Conservation (phyloP, 2,797 vertebrate species). For the Notolepis coatsorum region DNA sequence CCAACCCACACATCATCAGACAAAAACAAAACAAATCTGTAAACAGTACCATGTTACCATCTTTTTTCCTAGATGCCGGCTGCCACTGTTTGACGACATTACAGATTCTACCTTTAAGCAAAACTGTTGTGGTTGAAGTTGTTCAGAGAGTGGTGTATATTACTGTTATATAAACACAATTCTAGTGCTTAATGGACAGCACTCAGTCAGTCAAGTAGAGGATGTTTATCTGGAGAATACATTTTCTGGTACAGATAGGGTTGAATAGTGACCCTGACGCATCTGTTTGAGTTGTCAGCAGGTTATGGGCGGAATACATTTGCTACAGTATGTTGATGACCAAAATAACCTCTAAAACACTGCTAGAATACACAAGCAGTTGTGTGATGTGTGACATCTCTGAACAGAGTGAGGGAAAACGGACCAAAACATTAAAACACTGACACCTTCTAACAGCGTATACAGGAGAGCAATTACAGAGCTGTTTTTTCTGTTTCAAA, state of each 20-base stretch:
- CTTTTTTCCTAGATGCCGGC: no score
- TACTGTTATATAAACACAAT: background rate
- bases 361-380: slow-evolving; percentile 12
- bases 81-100: no score
- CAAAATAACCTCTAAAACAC: slow-evolving; percentile 21
- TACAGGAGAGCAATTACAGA: background rate
- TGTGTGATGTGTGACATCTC: background rate
- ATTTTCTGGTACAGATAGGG: slow-evolving; percentile 31
- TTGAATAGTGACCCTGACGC: slow-evolving; percentile 43
- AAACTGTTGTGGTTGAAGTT: slow-evolving; percentile 12
- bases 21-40: no score
- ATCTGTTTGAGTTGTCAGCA: slow-evolving; percentile 33
- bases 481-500: background rate
- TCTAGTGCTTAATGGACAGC: slow-evolving; percentile 32
- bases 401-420: no score
- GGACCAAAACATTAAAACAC: no score
- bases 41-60: no score
- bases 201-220: slow-evolving; percentile 22
- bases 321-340: no score
- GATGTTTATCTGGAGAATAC: slow-evolving; percentile 30
- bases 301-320: slow-evolving; percentile 37
- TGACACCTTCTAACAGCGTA: background rate
- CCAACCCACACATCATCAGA: no score
- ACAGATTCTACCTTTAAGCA: no score
- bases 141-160: slow-evolving; percentile 17